Percentiles rank a stretch among this genome's conserved stretches.
Evolutionary conservation across 2,113 vertebrate species (phyloP).

Genomic region (Clupea harengus): DNA sequence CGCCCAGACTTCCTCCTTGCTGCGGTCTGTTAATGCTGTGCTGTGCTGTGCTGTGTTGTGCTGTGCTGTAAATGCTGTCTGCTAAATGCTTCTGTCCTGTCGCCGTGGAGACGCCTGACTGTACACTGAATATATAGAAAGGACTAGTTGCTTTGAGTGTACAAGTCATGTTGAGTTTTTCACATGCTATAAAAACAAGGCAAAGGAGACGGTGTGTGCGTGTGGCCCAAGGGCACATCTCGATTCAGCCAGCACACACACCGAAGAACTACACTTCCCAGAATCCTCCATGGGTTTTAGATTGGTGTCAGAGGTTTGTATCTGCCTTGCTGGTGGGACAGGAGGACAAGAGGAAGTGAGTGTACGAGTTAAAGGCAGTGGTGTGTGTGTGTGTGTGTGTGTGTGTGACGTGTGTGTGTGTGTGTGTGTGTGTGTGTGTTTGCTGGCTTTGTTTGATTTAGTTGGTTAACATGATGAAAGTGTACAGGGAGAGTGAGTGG

Average conservation of each 20-base stretch:
- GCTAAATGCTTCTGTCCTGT: neutral
- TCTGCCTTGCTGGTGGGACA: constrained; percentile 20
- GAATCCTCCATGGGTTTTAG: constrained; percentile 22
- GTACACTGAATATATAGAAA: constrained; percentile 58
- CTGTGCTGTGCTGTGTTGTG: too few relatives aligned
- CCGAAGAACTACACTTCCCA: constrained; percentile 23
- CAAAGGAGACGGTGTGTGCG: constrained; percentile 64
- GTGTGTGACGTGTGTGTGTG: neutral
- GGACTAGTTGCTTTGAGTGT: constrained; percentile 36
- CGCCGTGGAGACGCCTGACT: constrained; percentile 16
- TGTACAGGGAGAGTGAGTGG: neutral
- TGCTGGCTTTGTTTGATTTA: neutral
- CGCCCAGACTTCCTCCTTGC: too few relatives aligned
- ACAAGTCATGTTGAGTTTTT: too few relatives aligned
- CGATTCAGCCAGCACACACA: neutral
- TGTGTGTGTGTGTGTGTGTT: neutral
- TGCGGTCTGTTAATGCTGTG: too few relatives aligned
- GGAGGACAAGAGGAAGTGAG: constrained; percentile 32
- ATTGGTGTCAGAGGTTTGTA: neutral
- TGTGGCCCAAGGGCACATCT: constrained; percentile 23
- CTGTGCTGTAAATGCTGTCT: too few relatives aligned
- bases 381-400: constrained; percentile 32
- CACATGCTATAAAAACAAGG: constrained; percentile 74
- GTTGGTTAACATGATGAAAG: constrained; percentile 31
- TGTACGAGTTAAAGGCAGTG: constrained; percentile 60